Evolutionary conservation across 2,113 vertebrate genomes (phyloP).

Genomic region (Carlito syrichta): DNA sequence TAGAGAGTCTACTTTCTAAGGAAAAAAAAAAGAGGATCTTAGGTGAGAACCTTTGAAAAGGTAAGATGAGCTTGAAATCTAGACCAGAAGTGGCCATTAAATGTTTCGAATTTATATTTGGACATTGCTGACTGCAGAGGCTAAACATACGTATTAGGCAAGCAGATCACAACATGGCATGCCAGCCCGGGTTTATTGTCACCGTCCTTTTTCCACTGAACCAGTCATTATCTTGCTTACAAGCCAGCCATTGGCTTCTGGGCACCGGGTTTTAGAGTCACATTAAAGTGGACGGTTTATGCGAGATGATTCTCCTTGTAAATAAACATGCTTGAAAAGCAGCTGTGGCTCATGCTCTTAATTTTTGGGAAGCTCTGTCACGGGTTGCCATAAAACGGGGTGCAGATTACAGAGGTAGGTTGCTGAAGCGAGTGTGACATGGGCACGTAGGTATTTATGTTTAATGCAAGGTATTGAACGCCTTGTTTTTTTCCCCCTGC

Average conservation of each 20-base stretch:
- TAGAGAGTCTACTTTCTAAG: background rate
- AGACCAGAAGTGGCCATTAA: conserved; percentile 71
- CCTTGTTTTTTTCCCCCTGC: background rate
- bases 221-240: conserved; percentile 69
- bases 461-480: conserved; percentile 14
- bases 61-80: conserved; percentile 70
- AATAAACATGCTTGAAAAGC: conserved; percentile 46
- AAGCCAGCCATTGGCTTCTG: conserved; percentile 69
- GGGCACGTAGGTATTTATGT: background rate
- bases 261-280: conserved; percentile 66
- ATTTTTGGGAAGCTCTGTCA: conserved; percentile 28
- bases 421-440: background rate
- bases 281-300: conserved; percentile 67
- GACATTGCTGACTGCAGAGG: conserved; percentile 51
- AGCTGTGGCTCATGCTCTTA: conserved; percentile 44
- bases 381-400: conserved; percentile 29
- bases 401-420: conserved; percentile 51
- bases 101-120: conserved; percentile 64
- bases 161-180: conserved; percentile 64
- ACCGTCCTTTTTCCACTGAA: conserved; percentile 65
- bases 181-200: conserved; percentile 60
- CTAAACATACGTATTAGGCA: conserved; percentile 69
- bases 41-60: background rate
- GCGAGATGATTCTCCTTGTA: conserved; percentile 57
- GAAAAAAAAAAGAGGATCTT: background rate